Conservation (phyloP, 2,888 invertebrate genomes). For the Poecilobothrus nobilitatus region DNA sequence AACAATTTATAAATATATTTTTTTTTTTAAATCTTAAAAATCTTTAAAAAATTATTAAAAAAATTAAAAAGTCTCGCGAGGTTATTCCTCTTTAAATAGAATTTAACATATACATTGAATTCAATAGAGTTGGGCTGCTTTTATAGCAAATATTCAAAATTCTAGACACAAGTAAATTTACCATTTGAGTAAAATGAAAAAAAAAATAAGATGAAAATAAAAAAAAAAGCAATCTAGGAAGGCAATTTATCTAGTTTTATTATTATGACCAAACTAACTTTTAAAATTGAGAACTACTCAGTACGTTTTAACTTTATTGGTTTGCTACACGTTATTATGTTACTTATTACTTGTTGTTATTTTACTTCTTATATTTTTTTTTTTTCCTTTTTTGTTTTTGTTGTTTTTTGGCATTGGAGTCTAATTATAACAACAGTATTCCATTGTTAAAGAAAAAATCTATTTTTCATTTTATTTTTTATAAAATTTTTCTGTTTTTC, state of each 20-base stretch:
- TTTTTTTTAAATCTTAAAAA: background rate
- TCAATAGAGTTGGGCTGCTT: background rate
- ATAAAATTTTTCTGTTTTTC: background rate
- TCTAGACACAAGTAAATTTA: slow-evolving; percentile 4
- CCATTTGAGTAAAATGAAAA: background rate
- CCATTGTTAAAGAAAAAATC: background rate
- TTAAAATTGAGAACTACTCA: no score
- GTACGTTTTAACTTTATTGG: no score
- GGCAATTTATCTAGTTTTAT: slow-evolving; percentile 4
- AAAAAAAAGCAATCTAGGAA: background rate
- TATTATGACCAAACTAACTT: background rate
- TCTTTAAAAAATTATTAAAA: background rate
- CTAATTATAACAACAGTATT: background rate
- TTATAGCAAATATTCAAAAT: slow-evolving; percentile 4
- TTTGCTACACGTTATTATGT: no score
- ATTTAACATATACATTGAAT: slow-evolving; percentile 1
- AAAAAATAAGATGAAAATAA: background rate
- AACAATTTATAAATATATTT: no score
- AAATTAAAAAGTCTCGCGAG: background rate
- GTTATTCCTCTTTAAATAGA: slow-evolving; percentile 1
- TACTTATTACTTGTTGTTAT: no score
- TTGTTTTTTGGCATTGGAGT: background rate
- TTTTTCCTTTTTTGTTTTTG: background rate
- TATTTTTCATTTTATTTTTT: no score
- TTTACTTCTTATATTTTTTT: background rate